Evolutionary conservation across 2,113 vertebrate species (phyloP).

Genomic region (Pterocles burchelli): DNA sequence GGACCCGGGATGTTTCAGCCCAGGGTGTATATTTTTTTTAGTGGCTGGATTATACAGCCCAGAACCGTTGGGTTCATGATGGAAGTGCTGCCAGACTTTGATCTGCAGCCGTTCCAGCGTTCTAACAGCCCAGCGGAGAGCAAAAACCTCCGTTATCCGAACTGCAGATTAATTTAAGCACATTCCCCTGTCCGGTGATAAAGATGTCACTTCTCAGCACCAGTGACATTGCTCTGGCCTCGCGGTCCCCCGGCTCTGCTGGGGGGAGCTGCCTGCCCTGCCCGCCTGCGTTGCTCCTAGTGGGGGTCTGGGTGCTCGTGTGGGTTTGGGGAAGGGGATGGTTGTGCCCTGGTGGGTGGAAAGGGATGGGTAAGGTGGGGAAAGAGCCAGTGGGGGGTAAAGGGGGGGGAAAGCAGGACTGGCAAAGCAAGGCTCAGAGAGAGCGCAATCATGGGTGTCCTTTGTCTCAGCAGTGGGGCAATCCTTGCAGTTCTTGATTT

Average conservation of each 20-base stretch:
- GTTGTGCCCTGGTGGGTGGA: neutral
- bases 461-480: neutral
- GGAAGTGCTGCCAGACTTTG: constrained; percentile 4
- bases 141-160: neutral
- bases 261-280: neutral
- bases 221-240: neutral
- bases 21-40: neutral
- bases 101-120: neutral
- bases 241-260: neutral
- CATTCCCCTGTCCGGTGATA: neutral
- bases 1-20: neutral
- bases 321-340: neutral
- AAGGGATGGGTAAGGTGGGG: neutral
- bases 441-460: rapidly evolving
- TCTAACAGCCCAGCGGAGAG: constrained; percentile 22
- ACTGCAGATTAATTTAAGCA: neutral
- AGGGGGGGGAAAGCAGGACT: neutral
- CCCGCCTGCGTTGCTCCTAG: rapidly evolving
- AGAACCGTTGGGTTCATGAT: neutral
- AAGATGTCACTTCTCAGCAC: neutral
- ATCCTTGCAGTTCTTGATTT: neutral
- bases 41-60: neutral
- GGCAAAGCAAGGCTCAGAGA: rapidly evolving
- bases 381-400: rapidly evolving
- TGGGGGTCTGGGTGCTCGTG: rapidly evolving